Evolutionary conservation across 2,797 vertebrate genomes (phyloP).

Genomic region (Ctenosaura bakeri): DNA sequence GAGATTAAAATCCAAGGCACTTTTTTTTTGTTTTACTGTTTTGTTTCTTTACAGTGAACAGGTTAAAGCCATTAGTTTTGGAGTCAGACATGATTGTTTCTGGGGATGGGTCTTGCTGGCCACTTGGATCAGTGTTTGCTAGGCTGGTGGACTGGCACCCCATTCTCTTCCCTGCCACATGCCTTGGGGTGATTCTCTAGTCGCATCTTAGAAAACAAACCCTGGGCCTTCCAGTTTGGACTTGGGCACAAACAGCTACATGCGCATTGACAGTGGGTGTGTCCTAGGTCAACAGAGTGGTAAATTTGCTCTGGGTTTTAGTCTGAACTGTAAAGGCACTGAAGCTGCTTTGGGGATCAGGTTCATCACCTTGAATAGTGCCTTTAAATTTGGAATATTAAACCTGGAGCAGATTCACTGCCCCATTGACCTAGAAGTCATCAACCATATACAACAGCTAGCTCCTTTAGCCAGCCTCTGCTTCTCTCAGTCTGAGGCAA

Average conservation of each 20-base stretch:
- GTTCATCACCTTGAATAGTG: too few relatives aligned
- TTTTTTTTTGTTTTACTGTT: conserved; percentile 65
- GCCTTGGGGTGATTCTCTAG: not conserved
- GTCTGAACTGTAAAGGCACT: too few relatives aligned
- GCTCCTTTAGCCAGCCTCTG: not conserved
- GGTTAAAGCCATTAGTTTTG: conserved; percentile 84
- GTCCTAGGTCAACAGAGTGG: too few relatives aligned
- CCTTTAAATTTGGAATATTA: too few relatives aligned
- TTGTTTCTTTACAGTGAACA: conserved; percentile 82
- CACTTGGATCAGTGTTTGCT: too few relatives aligned
- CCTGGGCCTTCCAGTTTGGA: not conserved
- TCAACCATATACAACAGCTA: not conserved
- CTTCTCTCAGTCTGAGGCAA: not conserved
- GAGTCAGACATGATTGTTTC: conserved; percentile 78
- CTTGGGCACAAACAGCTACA: too few relatives aligned
- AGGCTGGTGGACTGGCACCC: too few relatives aligned
- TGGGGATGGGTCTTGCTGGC: conserved; percentile 63
- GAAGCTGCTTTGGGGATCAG: too few relatives aligned
- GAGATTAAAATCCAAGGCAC: conserved; percentile 85
- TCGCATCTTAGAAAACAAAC: not conserved
- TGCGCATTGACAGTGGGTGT: too few relatives aligned
- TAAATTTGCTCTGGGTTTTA: too few relatives aligned
- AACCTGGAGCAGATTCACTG: too few relatives aligned
- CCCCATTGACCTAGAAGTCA: too few relatives aligned
- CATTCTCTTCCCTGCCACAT: not conserved